phyloP scores from a whole-genome alignment of 1,140 invertebrate genomes.

The Charaxes varanes region DNA sequence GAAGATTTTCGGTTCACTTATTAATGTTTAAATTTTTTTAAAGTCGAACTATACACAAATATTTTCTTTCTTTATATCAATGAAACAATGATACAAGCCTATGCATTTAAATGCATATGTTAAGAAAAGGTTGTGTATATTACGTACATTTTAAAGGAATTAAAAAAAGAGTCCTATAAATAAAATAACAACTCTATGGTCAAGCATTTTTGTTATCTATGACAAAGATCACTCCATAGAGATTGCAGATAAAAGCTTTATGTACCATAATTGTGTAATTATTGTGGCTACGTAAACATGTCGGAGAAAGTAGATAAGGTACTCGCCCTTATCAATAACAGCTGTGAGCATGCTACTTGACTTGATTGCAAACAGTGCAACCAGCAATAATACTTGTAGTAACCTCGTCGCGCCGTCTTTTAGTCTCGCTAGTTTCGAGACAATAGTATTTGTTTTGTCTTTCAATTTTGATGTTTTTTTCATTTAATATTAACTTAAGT shows the following conservation, averaged over 20 bases:
- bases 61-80: too few relatives aligned
- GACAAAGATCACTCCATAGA: constrained; percentile 5
- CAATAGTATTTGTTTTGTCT: too few relatives aligned
- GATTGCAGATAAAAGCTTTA: constrained; percentile 18
- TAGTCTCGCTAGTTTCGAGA: too few relatives aligned
- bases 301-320: constrained; percentile 21
- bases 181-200: neutral
- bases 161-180: neutral
- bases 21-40: too few relatives aligned
- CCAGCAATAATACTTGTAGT: constrained; percentile 56
- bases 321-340: constrained; percentile 44
- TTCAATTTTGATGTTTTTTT: too few relatives aligned
- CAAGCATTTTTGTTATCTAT: too few relatives aligned
- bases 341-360: constrained; percentile 35
- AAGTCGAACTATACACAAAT: too few relatives aligned
- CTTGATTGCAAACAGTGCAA: constrained; percentile 52
- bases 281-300: constrained; percentile 28
- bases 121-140: too few relatives aligned
- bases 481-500: too few relatives aligned
- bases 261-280: constrained; percentile 30
- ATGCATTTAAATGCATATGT: too few relatives aligned
- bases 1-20: too few relatives aligned
- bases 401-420: constrained; percentile 58
- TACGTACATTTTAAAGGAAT: neutral
- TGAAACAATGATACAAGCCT: too few relatives aligned